phyloP scores from a whole-genome alignment of 1,140 invertebrate species.

The Elysia chlorotica region DNA sequence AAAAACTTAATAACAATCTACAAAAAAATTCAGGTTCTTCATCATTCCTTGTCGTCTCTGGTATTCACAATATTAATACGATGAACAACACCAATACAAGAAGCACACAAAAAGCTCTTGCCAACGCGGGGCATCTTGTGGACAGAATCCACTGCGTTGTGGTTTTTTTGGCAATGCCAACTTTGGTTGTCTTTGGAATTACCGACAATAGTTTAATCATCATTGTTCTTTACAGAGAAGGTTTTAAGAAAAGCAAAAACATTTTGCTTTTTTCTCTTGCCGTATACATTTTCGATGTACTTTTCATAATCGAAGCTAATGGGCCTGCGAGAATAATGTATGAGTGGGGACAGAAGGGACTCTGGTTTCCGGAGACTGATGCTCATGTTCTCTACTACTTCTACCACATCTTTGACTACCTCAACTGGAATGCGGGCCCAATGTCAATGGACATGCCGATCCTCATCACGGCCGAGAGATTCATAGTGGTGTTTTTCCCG shows the following conservation, averaged over 20 bases:
- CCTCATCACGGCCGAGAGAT: conserved; percentile 6
- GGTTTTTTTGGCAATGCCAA: not conserved
- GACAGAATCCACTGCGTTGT: not conserved
- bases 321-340: conserved; percentile 1
- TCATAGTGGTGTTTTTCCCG: conserved; percentile 6
- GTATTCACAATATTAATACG: too few species aligned
- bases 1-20: too few species aligned
- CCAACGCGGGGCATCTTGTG: not conserved
- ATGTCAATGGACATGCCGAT: not conserved
- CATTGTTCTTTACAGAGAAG: not conserved
- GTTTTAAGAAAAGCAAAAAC: conserved; percentile 10
- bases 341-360: not conserved
- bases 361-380: not conserved
- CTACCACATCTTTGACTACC: conserved; percentile 8
- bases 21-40: too few species aligned
- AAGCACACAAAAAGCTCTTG: too few species aligned
- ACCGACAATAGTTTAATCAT: conserved; percentile 1
- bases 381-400: conserved; percentile 1
- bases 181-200: conserved; percentile 1
- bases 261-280: conserved; percentile 14
- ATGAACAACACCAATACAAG: too few species aligned
- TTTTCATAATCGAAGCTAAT: conserved; percentile 5
- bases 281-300: conserved; percentile 11
- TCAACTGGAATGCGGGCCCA: conserved; percentile 6
- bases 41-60: too few species aligned